Evolutionary conservation across 2,888 invertebrate species (phyloP), one percentile per base, ranked within the genome.

Genomic region (Biston stratarius): DNA sequence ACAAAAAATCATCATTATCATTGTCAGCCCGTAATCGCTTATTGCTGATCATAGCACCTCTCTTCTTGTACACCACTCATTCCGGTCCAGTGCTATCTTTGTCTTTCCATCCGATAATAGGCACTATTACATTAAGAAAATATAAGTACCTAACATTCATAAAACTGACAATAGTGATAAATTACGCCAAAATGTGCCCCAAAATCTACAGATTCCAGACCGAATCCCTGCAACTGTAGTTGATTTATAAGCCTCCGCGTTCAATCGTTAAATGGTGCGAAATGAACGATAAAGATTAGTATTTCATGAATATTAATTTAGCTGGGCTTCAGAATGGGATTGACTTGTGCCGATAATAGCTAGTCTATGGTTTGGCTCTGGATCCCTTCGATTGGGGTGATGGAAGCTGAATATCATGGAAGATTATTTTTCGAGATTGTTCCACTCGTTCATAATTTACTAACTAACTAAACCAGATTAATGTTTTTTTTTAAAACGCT

Each of bases 191-290:
- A 11, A 12, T 44, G 11, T 48, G 24, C 12, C 2, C 1, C 14
- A 42, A 12, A 3, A 12, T 42, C 8, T 11, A 40, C 3, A 42
- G 24, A 14, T 15, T 40, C 40, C 48, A 15, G 60, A 34, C 51
- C 34, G n/a, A 60, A 59, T 67, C 55, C 55, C 49, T 80, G 79
- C 71, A 78, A 75, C 75, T 76, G 78, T 77, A 80, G 77, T 74
- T 83, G 83, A 87, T 88, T 86, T 87, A 88, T 85, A 79, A 83
- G 80, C 82, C 77, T 77, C 74, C 66, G 75, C 74, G 77, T 80
- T 83, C 78, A 77, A 83, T 76, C 74, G 81, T 74, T 84, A 83
- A 88, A 89, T 87, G 88, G 84, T 71, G 82, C 77, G 85, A 84
- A 86, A 84, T 85, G 81, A 82, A 82, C 82, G 86, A 82, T 85